Evolutionary conservation across 2,888 invertebrate species (phyloP).

Genomic region (Muscina levida): DNA sequence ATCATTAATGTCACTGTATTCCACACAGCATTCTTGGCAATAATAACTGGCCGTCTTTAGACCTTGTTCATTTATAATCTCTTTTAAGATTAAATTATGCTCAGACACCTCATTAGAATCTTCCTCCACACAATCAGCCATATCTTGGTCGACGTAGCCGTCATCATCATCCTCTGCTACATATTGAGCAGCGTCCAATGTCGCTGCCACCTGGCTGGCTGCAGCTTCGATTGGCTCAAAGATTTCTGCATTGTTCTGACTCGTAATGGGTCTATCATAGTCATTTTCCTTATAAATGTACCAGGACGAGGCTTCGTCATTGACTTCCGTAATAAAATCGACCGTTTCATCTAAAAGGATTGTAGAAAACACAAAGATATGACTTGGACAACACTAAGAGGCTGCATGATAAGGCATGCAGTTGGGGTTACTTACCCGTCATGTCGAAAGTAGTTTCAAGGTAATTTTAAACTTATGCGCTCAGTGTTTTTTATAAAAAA

Average conservation of each 20-base stretch:
- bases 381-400: background rate
- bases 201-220: background rate
- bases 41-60: constrained; percentile 51
- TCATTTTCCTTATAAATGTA: constrained; percentile 3
- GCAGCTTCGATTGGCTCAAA: background rate
- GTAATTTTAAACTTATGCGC: background rate
- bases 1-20: constrained; percentile 60
- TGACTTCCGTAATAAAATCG: constrained; percentile 53
- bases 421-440: constrained; percentile 45
- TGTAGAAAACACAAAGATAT: background rate
- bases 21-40: constrained; percentile 60
- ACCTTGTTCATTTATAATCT: constrained; percentile 55
- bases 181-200: constrained; percentile 20
- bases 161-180: background rate
- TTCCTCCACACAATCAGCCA: background rate
- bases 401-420: no score
- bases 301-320: constrained; percentile 33
- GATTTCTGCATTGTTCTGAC: background rate
- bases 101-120: constrained; percentile 28
- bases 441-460: constrained; percentile 28
- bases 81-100: constrained; percentile 53
- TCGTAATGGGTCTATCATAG: background rate
- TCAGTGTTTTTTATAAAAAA: background rate
- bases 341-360: constrained; percentile 41
- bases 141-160: background rate